Conservation (phyloP, 2,113 vertebrate genomes). For the Rhombomys opimus region DNA sequence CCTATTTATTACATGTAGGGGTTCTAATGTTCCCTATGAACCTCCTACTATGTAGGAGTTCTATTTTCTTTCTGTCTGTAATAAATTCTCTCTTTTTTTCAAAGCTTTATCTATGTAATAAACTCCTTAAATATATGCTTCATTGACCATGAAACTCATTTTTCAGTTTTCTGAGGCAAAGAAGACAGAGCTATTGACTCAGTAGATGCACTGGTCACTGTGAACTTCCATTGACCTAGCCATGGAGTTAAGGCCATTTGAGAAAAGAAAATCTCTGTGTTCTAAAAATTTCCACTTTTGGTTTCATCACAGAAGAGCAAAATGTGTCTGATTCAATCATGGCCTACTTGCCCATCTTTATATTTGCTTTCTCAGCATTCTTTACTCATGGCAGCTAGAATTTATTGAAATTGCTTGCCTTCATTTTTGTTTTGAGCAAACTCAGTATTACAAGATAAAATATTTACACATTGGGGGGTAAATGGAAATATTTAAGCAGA, state of each 20-base stretch:
- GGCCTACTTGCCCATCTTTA: not conserved
- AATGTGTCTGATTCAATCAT: not conserved
- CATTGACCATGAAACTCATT: too few relatives aligned
- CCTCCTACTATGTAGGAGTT: not conserved
- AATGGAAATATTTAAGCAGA: not conserved
- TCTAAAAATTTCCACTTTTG: not conserved
- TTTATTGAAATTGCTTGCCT: not conserved
- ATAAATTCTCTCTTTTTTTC: not conserved
- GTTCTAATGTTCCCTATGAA: not conserved
- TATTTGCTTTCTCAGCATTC: not conserved
- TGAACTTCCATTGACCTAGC: not conserved
- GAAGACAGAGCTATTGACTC: not conserved
- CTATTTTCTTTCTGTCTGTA: not conserved
- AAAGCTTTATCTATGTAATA: not conserved
- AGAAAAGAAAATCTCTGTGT: not conserved
- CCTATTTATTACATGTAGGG: not conserved
- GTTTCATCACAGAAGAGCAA: not conserved
- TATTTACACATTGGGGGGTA: not conserved
- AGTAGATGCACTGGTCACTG: not conserved
- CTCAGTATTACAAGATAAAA: not conserved
- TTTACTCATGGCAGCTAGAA: not conserved
- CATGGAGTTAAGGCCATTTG: not conserved
- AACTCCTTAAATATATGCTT: not conserved
- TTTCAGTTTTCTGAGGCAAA: not conserved
- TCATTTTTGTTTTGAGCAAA: not conserved